Conservation (phyloP, 2,888 invertebrate genomes). For the Gymnocheta viridis region DNA sequence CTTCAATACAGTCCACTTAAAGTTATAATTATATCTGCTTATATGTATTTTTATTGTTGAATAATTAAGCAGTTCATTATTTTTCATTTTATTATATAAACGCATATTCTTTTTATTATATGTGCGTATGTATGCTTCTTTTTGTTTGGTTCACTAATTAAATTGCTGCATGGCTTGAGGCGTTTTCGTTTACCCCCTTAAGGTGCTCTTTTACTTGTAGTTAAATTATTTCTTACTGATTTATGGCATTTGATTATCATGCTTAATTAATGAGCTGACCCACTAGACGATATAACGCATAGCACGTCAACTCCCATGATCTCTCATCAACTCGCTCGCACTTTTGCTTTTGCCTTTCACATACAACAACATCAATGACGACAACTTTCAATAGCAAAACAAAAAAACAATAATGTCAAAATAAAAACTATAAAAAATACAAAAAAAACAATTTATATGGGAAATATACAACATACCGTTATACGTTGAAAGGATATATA, state of each 20-base stretch:
- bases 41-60: no score
- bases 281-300: constrained; percentile 66
- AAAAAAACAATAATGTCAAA: background rate
- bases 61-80: constrained; percentile 34
- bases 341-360: background rate
- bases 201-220: constrained; percentile 57
- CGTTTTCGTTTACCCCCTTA: constrained; percentile 39
- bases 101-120: background rate
- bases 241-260: constrained; percentile 73
- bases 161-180: constrained; percentile 47
- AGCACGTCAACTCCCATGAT: constrained; percentile 61
- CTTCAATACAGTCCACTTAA: background rate
- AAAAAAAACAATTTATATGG: constrained; percentile 3
- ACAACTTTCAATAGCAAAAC: background rate
- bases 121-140: no score
- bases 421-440: background rate
- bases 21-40: background rate
- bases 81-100: background rate
- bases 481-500: constrained; percentile 36
- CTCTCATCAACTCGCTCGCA: background rate
- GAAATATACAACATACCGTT: constrained; percentile 11
- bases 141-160: constrained; percentile 50
- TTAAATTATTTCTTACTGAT: constrained; percentile 69
- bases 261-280: constrained; percentile 70
- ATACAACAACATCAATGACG: background rate